Percentiles rank a stretch among this genome's conserved stretches.
phyloP scores from a whole-genome alignment of 2,113 vertebrate genomes.

The Apteryx mantelli region DNA sequence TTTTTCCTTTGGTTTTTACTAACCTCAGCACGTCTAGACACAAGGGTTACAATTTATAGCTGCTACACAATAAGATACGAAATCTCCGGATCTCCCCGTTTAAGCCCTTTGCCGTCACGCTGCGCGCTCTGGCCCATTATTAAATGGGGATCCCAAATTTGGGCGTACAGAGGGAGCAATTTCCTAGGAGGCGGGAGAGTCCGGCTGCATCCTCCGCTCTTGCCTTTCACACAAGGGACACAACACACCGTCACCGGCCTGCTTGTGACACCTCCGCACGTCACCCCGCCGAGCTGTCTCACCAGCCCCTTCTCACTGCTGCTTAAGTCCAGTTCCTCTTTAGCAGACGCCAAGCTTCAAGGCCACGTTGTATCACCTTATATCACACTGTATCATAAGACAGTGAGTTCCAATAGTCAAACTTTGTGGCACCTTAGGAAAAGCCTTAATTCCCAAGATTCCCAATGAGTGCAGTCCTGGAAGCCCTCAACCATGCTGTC shows the following conservation, averaged over 20 bases:
- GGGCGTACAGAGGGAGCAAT: not conserved
- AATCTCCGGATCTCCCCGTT: not conserved
- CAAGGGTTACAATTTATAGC: not conserved
- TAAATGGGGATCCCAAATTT: not conserved
- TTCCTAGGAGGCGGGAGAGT: not conserved
- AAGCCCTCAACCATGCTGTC: not conserved
- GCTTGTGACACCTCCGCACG: not conserved
- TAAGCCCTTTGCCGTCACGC: not conserved
- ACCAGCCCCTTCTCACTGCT: not conserved
- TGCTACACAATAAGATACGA: not conserved
- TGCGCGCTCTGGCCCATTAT: not conserved
- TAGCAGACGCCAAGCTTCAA: not conserved
- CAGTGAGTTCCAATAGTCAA: not conserved
- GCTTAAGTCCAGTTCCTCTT: not conserved
- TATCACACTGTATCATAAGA: not conserved
- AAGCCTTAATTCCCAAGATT: too few species aligned
- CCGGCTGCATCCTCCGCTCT: not conserved
- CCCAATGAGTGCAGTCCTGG: not conserved
- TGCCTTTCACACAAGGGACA: not conserved
- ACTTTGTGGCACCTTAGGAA: too few species aligned
- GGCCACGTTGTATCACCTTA: not conserved
- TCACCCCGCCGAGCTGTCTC: not conserved
- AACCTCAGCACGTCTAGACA: not conserved
- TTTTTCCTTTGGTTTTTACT: not conserved
- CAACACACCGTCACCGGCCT: rapidly evolving